Base-by-base conservation (phyloP, 2,797 vertebrate species). In the Otolemur crassicaudatus region DNA sequence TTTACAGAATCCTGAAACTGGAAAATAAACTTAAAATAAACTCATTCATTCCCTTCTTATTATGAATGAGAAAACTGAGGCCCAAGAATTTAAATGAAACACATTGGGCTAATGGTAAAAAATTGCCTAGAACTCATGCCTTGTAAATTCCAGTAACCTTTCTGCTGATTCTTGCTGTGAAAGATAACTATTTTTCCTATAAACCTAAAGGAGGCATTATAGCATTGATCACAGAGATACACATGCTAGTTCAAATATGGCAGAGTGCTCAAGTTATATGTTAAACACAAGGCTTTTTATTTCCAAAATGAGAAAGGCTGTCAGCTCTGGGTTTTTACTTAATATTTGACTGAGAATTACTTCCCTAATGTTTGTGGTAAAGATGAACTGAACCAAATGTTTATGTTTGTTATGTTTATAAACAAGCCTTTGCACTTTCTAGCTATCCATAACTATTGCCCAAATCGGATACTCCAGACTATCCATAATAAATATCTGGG, bases 161-260 rank as follows among this genome's bases (percentile, higher is more conserved):
- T 56, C 60, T 56, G 58, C 12, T 56, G 37, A 11, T 46, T n/a
- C 9, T 9, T 3, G 2, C 12, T 69, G 19, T 87, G 70, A 73
- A 75, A 31, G 82, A 96, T 96, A 96, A 95, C 95, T 96, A 87
- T 87, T 95, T 80, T 97, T 96, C 86, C 90, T 94, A 37, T 95
- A 76, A 86, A 29, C 46, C 49, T 97, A 97, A 97, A 97, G 97
- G 89, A 91, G 82, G 40, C 81, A 84, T 97, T 94, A 93, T 69
- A 69, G 7, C 91, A 95, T 96, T 92, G 56, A 29, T 91, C 43
- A 94, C 92, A 97, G 94, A 94, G 95, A 97, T 87, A 97, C 93
- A 96, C 29, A 87, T 84, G 67, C 79, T 87, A 76, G 56, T 95
- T 97, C 88, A 95, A 97, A 95, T 96, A 97, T 40, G 72, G 31